Evolutionary conservation across 30 jellyfish, hydroid and myxozoan genomes (phyloP), one percentile per base, ranked within the genome.

Genomic region (Chironex yamaguchii): DNA sequence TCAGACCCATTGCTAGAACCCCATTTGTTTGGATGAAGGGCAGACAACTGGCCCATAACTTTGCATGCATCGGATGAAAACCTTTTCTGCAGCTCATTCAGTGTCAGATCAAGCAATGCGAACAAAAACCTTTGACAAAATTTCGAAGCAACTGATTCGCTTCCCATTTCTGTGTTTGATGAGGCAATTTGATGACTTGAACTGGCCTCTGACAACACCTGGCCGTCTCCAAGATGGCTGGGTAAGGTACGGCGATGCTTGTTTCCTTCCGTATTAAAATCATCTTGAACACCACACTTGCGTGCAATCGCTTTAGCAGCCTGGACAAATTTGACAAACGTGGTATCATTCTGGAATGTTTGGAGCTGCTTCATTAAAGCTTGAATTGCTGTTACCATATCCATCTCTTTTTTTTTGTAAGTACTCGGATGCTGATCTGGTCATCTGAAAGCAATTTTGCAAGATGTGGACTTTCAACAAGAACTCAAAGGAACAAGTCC

Each of bases 181-280:
- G 75, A 71, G 24, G 84, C 84, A 71, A 71, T 30, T 71, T 76
- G 4, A 30, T 71, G 84, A 25, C 79, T 71, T 13, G 35, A 71
- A 71, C 30, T 13, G 11, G 84, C 76, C 84, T 29, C 84, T 31
- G 35, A 30, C 31, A 71, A 71, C 9, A 71, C 84, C 24, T 71
- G 76, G 24, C 84, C 84, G 24, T 35, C 84, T 71, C 76, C 84
- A 71, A 35, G 84, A 29, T 35, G 26, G 76, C 76, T 71, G 32
- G 75, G 84, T 27, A 29, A 14, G 76, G 84, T 71, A 34, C 76
- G 79, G 23, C 79, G 79, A 66, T 21, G 79, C 79, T 66, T 66
- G 9, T n/a, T 24, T 27, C 24, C 9, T 20, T 66, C 79, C 4
- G 23, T 24, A 29, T 64, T 66, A 66, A 66, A 66, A 66, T 66